These are phyloP conservation scores for Drosophila prosaltans DNA, from an alignment of 1,140 invertebrate species.

Conservation along the genomic window DNA sequence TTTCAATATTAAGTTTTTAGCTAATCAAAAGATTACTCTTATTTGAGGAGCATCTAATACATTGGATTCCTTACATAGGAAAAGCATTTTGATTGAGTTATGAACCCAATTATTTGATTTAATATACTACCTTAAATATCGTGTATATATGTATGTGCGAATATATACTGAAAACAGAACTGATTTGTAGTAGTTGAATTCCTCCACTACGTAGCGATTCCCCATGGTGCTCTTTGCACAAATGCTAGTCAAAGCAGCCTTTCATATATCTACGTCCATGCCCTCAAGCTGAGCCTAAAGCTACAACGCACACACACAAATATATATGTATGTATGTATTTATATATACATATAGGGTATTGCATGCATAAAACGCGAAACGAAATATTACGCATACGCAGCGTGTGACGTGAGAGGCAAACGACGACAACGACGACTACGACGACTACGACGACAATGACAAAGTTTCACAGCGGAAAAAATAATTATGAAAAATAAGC, in stretches of 20 bases:
- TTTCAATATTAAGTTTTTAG: no score
- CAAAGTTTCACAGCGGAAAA: constrained; percentile 56
- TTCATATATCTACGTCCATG: not conserved
- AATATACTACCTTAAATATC: no score
- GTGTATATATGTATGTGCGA: no score
- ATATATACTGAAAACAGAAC: no score
- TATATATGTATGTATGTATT: not conserved
- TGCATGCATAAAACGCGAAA: constrained; percentile 58
- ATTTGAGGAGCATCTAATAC: no score
- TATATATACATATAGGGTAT: not conserved
- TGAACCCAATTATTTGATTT: no score
- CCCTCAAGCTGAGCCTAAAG: constrained; percentile 7
- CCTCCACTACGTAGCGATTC: no score
- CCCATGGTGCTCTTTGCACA: not conserved
- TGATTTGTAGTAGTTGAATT: no score
- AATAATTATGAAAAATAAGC: constrained; percentile 58
- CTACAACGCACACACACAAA: constrained; percentile 30
- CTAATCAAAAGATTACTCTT: no score
- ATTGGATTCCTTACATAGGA: no score
- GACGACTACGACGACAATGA: constrained; percentile 37
- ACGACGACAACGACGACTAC: constrained; percentile 16
- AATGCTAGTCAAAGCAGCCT: not conserved
- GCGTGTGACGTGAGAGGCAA: constrained; percentile 41
- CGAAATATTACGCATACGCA: constrained; percentile 67
- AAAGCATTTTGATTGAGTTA: no score